These are phyloP conservation scores for Pholis gunnellus DNA, from an alignment of 2,113 vertebrate species.

Conservation along the genomic window DNA sequence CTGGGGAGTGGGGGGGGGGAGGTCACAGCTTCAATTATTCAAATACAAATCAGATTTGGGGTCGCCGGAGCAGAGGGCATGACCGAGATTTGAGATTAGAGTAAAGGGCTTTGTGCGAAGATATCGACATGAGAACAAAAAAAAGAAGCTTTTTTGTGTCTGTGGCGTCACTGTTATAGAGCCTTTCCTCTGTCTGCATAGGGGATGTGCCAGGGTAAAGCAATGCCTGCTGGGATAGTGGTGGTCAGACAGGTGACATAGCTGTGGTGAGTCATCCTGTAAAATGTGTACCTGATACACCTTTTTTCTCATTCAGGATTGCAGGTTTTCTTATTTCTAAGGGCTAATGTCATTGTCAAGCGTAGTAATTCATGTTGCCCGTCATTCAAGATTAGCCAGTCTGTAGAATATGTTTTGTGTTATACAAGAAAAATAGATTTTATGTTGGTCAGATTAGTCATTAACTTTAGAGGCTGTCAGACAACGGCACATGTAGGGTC, in stretches of 20 bases:
- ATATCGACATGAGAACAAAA: constrained; percentile 11
- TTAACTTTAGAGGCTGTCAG: constrained; percentile 55
- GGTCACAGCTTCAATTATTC: constrained; percentile 53
- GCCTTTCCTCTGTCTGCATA: constrained; percentile 45
- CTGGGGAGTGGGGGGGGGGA: constrained; percentile 19
- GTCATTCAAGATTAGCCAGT: constrained; percentile 14
- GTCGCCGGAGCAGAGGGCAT: constrained; percentile 57
- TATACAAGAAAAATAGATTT: constrained; percentile 33
- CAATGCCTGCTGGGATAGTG: constrained; percentile 63
- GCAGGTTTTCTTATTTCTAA: constrained; percentile 25
- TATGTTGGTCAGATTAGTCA: constrained; percentile 39
- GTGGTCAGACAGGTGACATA: constrained; percentile 75
- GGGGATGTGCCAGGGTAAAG: constrained; percentile 48
- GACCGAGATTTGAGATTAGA: constrained; percentile 57
- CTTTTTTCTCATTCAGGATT: constrained; percentile 34
- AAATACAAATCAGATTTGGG: constrained; percentile 64
- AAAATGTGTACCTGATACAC: constrained; percentile 62
- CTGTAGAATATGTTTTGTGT: constrained; percentile 17
- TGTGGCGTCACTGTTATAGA: constrained; percentile 53
- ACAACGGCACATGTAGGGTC: constrained; percentile 48
- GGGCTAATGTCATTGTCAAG: constrained; percentile 5
- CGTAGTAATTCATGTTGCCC: background rate
- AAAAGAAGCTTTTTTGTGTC: constrained; percentile 1
- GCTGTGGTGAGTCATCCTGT: constrained; percentile 79
- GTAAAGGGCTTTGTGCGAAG: constrained; percentile 35